Base-by-base conservation (phyloP, 1,140 invertebrate species). In the Scaptomyza pallida region DNA sequence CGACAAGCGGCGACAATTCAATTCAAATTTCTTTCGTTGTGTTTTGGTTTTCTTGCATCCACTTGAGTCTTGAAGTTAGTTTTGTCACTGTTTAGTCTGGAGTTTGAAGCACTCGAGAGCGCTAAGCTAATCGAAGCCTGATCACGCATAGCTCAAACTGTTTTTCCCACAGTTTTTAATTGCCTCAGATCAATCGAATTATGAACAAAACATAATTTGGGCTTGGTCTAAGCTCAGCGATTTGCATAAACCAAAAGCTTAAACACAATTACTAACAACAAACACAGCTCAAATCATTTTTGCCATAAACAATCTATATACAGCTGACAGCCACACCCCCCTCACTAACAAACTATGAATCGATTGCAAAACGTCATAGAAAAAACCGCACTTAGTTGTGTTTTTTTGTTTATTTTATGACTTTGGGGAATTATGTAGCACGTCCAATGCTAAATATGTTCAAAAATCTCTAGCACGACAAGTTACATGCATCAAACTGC, bases 401-500 rank as follows among this genome's bases (percentile, higher is more conserved):
- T n/a, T n/a, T 65, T 72, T 37, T 62, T 62, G 45, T 52, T 63
- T 48, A 35, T 55, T 65, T 55, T 70, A 70, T 63, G 67, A 54
- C 44, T 69, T 75, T 72, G 62, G 51, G 60, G 63, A 83, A 78
- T 83, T 83, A 75, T 83, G 79, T 83, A 59, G 59, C 75, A 80
- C 72, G 80, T 85, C 80, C 80, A 75, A 65, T 79, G 76, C 80
- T 85, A 74, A 78, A 76, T 85, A 80, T 85, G 80, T 76, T 85
- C 48, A 26, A 72, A 76, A 80, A 85, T 85, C 78, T 85, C 43
- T 59, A 63, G 80, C 76, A 73, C 68, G 80, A 85, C 80, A 85
- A 76, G 72, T 80, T 80, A 85, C 80, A 85, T 85, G 80, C 76
- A 85, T 85, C 80, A 85, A 85, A 79, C 80, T 80, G 80, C 81